Evolutionary conservation across 2,888 invertebrate genomes (phyloP).

Genomic region (Diabrotica balteata): DNA sequence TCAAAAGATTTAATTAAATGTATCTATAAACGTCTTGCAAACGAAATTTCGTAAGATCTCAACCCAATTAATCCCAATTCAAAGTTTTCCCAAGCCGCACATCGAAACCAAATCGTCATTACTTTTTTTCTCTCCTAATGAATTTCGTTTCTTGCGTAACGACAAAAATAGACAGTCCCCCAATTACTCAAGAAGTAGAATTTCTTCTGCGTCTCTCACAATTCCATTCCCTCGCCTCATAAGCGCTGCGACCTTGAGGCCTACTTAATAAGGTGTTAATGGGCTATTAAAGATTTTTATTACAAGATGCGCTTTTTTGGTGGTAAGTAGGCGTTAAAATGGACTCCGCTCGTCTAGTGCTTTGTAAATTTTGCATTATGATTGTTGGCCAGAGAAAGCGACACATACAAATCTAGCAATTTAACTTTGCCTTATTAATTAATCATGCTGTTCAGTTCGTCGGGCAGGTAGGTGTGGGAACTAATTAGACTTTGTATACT

Average conservation of each 20-base stretch:
- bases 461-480: no score
- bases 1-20: no score
- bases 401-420: slow-evolving; percentile 13
- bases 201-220: slow-evolving; percentile 20
- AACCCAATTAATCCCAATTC: no score
- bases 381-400: slow-evolving; percentile 6
- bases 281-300: slow-evolving; percentile 46
- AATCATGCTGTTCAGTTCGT: neutral
- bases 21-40: no score
- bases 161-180: no score
- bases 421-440: slow-evolving; percentile 8
- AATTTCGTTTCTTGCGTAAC: no score
- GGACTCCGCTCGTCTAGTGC: slow-evolving; percentile 40
- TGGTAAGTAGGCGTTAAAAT: slow-evolving; percentile 47
- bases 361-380: slow-evolving; percentile 38
- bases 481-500: no score
- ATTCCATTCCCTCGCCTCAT: slow-evolving; percentile 33
- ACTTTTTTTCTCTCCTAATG: no score
- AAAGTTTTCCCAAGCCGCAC: no score
- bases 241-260: slow-evolving; percentile 37
- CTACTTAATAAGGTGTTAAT: slow-evolving; percentile 46
- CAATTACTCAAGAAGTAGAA: no score
- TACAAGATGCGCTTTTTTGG: slow-evolving; percentile 41
- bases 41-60: no score
- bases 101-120: no score